Evolutionary conservation across 2,888 invertebrate species (phyloP).

Genomic region (Xylota sylvarum): DNA sequence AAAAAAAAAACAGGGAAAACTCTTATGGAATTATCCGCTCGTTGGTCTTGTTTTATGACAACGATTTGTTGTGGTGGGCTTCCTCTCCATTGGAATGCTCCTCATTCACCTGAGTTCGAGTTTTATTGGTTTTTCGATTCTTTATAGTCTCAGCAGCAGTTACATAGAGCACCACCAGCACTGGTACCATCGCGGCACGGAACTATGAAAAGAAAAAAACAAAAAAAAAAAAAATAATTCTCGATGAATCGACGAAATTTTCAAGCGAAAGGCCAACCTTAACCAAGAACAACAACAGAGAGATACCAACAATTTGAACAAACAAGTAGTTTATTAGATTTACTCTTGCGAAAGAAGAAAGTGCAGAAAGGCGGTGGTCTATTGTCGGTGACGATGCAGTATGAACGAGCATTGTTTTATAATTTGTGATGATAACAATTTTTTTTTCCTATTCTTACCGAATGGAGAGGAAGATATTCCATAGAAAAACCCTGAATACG

Average conservation of each 20-base stretch:
- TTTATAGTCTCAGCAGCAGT: constrained; percentile 57
- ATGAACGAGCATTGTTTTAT: constrained; percentile 69
- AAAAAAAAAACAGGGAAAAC: constrained; percentile 49
- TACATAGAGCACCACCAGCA: constrained; percentile 20
- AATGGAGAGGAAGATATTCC: constrained; percentile 7
- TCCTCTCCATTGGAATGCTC: constrained; percentile 73
- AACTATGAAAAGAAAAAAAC: constrained; percentile 40
- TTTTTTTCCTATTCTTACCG: constrained; percentile 27
- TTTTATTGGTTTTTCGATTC: constrained; percentile 75
- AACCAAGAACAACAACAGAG: constrained; percentile 5
- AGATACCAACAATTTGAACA: constrained; percentile 49
- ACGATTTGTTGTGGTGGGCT: constrained; percentile 76
- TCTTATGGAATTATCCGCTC: constrained; percentile 76
- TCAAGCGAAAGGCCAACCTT: constrained; percentile 39
- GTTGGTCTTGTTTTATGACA: constrained; percentile 77
- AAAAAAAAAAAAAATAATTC: constrained; percentile 47
- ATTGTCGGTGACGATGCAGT: constrained; percentile 48
- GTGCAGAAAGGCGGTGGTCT: constrained; percentile 61
- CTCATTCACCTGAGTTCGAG: constrained; percentile 74
- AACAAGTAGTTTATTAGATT: constrained; percentile 75
- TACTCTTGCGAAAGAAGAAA: constrained; percentile 62
- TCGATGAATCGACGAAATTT: constrained; percentile 68
- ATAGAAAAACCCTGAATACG: constrained; percentile 1
- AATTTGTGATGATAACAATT: constrained; percentile 71
- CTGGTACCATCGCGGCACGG: constrained; percentile 15